These are phyloP conservation scores for Pilophorus perplexus DNA, from an alignment of 2,888 invertebrate species.

Conservation along the genomic window DNA sequence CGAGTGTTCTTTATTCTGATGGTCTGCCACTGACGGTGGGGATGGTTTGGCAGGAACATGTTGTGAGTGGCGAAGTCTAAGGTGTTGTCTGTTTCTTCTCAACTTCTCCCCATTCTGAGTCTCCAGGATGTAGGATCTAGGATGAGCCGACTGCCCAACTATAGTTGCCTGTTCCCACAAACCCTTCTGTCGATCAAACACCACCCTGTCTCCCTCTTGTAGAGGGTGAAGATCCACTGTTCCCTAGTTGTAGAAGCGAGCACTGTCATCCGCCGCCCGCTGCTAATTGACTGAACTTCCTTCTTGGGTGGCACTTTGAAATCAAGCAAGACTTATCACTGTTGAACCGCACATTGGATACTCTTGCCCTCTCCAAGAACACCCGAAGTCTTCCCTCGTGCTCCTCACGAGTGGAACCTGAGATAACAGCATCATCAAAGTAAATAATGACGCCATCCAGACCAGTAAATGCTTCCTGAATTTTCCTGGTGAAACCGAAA, in stretches of 20 bases:
- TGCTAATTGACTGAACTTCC: neutral
- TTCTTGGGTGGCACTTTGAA: neutral
- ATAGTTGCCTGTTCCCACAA: too few species aligned
- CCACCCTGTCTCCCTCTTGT: neutral
- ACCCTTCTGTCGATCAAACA: too few species aligned
- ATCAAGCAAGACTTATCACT: neutral
- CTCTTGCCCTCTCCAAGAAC: neutral
- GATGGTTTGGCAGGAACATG: too few species aligned
- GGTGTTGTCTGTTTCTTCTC: neutral
- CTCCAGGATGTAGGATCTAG: too few species aligned
- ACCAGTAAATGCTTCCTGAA: neutral
- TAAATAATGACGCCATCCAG: neutral
- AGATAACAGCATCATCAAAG: slow-evolving; percentile 2
- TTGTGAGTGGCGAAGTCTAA: too few species aligned
- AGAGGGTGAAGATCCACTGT: too few species aligned
- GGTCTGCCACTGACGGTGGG: too few species aligned
- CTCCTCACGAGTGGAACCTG: neutral
- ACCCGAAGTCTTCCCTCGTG: neutral
- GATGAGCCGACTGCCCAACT: too few species aligned
- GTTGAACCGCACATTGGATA: neutral
- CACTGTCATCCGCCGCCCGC: neutral
- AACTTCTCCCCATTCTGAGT: neutral
- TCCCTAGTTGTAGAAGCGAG: too few species aligned
- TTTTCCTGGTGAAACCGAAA: neutral
- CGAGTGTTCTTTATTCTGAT: too few species aligned